Percentiles rank a stretch among this genome's conserved stretches.
phyloP scores from a whole-genome alignment of 2,888 invertebrate species.

The Drosophila histrio region DNA sequence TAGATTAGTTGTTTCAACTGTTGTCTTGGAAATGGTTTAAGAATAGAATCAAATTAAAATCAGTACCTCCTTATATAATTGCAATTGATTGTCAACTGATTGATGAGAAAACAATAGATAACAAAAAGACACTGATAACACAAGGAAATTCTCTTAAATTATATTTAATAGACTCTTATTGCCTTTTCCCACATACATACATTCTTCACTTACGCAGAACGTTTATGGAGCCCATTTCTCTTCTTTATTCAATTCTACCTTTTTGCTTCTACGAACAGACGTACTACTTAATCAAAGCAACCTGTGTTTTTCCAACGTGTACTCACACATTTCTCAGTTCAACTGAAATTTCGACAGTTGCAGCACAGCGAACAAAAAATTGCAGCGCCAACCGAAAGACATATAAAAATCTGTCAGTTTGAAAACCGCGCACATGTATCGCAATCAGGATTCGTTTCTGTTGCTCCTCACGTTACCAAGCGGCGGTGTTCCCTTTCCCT shows the following conservation, averaged over 20 bases:
- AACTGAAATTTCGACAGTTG: slow-evolving; percentile 56
- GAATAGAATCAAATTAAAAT: too few relatives aligned
- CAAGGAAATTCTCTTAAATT: background rate
- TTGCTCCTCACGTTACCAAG: slow-evolving; percentile 25
- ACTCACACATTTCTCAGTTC: slow-evolving; percentile 26
- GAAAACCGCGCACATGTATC: slow-evolving; percentile 73
- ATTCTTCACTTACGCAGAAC: background rate
- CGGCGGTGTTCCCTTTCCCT: slow-evolving; percentile 14
- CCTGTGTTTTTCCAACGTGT: slow-evolving; percentile 27
- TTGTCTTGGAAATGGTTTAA: too few relatives aligned
- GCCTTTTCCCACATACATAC: background rate
- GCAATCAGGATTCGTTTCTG: slow-evolving; percentile 62
- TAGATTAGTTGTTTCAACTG: too few relatives aligned
- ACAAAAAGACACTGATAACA: background rate
- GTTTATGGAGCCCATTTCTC: slow-evolving; percentile 3
- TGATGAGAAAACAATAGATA: background rate
- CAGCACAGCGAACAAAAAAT: slow-evolving; percentile 28
- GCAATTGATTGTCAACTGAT: too few relatives aligned
- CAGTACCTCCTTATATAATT: too few relatives aligned
- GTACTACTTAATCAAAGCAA: slow-evolving; percentile 20
- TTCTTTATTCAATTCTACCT: background rate
- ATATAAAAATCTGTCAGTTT: slow-evolving; percentile 77
- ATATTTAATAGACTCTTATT: background rate
- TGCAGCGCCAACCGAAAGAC: slow-evolving; percentile 59
- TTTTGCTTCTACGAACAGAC: background rate